Evolutionary conservation across 2,797 vertebrate genomes (phyloP).

Genomic region (Lemur catta): DNA sequence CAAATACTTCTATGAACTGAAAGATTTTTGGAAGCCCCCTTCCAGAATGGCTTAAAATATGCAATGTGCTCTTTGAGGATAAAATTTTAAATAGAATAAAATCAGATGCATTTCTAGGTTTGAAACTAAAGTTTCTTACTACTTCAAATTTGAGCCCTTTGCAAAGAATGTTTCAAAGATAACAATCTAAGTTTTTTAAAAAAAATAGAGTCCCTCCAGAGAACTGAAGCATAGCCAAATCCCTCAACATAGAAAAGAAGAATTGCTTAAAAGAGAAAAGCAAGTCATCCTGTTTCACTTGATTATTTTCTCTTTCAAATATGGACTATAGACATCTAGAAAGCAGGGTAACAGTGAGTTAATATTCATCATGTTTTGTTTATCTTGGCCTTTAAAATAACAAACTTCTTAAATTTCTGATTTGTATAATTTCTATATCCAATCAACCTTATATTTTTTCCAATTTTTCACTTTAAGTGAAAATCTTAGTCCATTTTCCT

Average conservation of each 20-base stretch:
- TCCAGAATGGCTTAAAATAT: slow-evolving; percentile 55
- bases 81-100: slow-evolving; percentile 72
- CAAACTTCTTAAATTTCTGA: slow-evolving; percentile 57
- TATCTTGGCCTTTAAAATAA: slow-evolving; percentile 68
- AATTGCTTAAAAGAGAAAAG: slow-evolving; percentile 68
- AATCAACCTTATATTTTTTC: slow-evolving; percentile 24
- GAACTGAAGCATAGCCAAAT: slow-evolving; percentile 60
- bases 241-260: slow-evolving; percentile 40
- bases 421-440: slow-evolving; percentile 33
- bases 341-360: background rate
- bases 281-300: slow-evolving; percentile 63
- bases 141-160: slow-evolving; percentile 66
- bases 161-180: slow-evolving; percentile 70
- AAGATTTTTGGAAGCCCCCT: slow-evolving; percentile 59
- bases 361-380: slow-evolving; percentile 55
- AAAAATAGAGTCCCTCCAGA: slow-evolving; percentile 36
- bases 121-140: slow-evolving; percentile 66
- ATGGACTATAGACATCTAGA: background rate
- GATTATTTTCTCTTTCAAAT: slow-evolving; percentile 66
- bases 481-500: slow-evolving; percentile 36
- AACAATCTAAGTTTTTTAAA: slow-evolving; percentile 38
- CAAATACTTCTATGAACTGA: slow-evolving; percentile 45
- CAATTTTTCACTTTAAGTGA: slow-evolving; percentile 40
- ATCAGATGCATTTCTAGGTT: slow-evolving; percentile 68
- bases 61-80: slow-evolving; percentile 63